Conservation (phyloP, 2,113 vertebrate genomes). For the Microcebus jonahi region DNA sequence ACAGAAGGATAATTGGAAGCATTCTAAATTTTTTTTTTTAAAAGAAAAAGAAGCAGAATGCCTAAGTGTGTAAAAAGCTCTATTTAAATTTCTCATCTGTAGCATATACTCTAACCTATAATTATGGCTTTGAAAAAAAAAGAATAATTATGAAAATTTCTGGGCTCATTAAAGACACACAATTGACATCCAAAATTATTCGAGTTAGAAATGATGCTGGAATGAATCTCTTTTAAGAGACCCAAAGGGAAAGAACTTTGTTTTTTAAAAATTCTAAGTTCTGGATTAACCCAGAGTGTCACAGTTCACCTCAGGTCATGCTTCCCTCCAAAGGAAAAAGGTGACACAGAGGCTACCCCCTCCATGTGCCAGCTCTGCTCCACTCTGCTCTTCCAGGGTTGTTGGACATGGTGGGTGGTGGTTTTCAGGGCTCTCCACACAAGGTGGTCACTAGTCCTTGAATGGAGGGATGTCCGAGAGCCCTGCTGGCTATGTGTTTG, state of each 20-base stretch:
- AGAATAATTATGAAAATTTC: conserved; percentile 67
- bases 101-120: conserved; percentile 32
- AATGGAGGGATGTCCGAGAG: background rate
- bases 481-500: background rate
- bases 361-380: background rate
- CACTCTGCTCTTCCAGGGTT: background rate
- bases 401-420: background rate
- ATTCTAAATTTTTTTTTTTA: background rate
- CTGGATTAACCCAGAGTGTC: background rate
- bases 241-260: conserved; percentile 41
- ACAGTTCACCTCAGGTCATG: conserved; percentile 34
- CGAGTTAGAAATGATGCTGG: conserved; percentile 56
- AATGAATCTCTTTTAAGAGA: conserved; percentile 31
- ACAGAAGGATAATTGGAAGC: conserved; percentile 51
- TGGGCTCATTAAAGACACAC: conserved; percentile 65
- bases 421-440: background rate
- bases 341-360: background rate
- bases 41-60: conserved; percentile 45
- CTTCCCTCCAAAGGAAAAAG: background rate
- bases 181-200: conserved; percentile 56
- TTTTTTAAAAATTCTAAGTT: conserved; percentile 52
- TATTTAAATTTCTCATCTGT: conserved; percentile 66
- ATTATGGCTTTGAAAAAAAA: conserved; percentile 38
- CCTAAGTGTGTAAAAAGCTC: conserved; percentile 55
- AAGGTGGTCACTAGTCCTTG: too few relatives aligned